Evolutionary conservation across 2,113 vertebrate genomes (phyloP), one percentile per base, ranked within the genome.

Genomic region (Tragulus kanchil): DNA sequence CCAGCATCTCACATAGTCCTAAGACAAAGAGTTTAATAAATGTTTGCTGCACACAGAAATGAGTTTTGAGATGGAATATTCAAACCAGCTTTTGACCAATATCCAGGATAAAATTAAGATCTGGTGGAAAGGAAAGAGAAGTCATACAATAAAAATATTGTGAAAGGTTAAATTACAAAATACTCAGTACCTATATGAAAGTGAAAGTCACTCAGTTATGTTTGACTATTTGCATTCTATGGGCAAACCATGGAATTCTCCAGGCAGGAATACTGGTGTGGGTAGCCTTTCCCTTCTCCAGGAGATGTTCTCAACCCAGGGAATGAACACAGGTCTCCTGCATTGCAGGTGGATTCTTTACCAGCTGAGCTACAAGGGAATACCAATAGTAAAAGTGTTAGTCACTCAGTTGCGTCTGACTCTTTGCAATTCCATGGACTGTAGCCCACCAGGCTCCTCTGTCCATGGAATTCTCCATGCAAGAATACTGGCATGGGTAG

Each of bases 101-200:
- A 92, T 17, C 10, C 36, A 83, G 59, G 36, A 81, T 28, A 88
- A 92, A 94, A 93, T 75, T 85, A 85, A 92, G 48, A 83, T 58
- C 48, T 50, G 42, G 56, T 36, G 42, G 45, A 31, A 11, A 19
- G 10, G 4, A 1, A 36, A 85, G 58, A 31, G 13, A 62, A 86
- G 48, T 42, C 23, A 17, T 62, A 28, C 19, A 56, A 73, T 58
- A 85, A 79, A 79, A 54, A 77, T 59, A 67, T n/a, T 62, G n/a
- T 62, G 28, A 42, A 26, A 10, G 9, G 56, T 73, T 61, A 71
- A 65, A 48, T 67, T 73, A 71, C 50, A 84, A 95, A 95, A 86
- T 82, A 42, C 5, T 26, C 67, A 48, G 8, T 28, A 59, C 15
- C 3, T 75, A 13, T 6, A 45, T 45, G 42, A 73, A 52, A 52